Base-by-base conservation (phyloP, 2,888 invertebrate genomes). In the Conops quadrifasciatus region DNA sequence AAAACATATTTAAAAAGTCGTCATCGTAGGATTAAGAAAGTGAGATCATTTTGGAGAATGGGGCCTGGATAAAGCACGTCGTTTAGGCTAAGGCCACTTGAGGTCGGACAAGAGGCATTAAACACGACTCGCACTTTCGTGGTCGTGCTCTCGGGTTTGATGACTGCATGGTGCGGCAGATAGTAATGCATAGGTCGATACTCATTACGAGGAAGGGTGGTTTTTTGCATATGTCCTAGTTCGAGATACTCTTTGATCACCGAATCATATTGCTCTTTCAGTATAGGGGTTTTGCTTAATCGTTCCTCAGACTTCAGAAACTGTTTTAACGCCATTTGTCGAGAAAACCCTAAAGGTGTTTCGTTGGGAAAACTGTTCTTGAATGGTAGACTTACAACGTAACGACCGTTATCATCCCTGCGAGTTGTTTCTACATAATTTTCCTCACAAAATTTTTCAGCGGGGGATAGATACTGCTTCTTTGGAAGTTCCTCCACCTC, bases 91-190 rank as follows among this genome's bases (percentile, higher is more conserved):
- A 24, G 24, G 0, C 76, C 72, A 11, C 69, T 73, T 2, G 56
- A 43, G 4, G 74, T 64, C 13, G 66, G 67, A 13, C 68, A 36
- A 0, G 75, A 77, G 0, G 75, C 75, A 45, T 77, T 74, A 47
- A 78, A 77, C 0, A 76, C 75, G 1, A 77, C 73, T 9, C 24
- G 26, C 13, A 58, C 3, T 26, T 53, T 7, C 11, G 24, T 21
- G 19, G 24, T 24, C 11, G n/a, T 53, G 53, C 53, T 21, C 11
- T 53, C 26, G 9, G 28, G 15, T n/a, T n/a, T n/a, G n/a, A n/a
- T n/a, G n/a, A n/a, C n/a, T n/a, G n/a, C n/a, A n/a, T n/a, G n/a
- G n/a, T n/a, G n/a, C n/a, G n/a, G n/a, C n/a, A n/a, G n/a, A n/a
- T n/a, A n/a, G n/a, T n/a, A n/a, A n/a, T n/a, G n/a, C n/a, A n/a